Evolutionary conservation across 2,888 invertebrate species (phyloP), one percentile per base, ranked within the genome.

Genomic region (Drymonia ruficornis): DNA sequence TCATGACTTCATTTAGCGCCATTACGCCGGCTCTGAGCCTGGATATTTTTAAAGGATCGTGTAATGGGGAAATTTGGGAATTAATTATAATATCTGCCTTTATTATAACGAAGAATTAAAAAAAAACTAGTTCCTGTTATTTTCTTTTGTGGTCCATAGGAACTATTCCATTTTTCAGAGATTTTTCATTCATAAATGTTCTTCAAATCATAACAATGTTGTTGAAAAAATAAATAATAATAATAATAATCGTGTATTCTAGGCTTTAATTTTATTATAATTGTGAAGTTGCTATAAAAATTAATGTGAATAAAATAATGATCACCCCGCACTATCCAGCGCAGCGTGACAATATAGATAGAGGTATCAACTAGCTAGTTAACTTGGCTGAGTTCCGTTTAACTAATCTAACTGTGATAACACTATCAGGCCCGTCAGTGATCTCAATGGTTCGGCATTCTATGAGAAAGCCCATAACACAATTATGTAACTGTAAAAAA

Each of bases 381-480:
- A 43, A 43, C 43, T 43, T 18, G 43, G 9, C 11, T 43, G 12
- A 19, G 11, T 19, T 43, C 13, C 43, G 43, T 43, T 43, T 43
- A 43, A 43, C 5, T 43, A 19, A 43, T 19, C 18, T 18, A 19
- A 1, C 12, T 2, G 13, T 5, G 43, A 43, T 43, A 43, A 43
- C 40, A 11, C 5, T 43, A 18, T 43, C 43, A 13, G 43, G 12
- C 12, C 3, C 8, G 8, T 42, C 42, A 42, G 18, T 42, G 16
- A 12, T 19, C 19, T 19, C 18, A 43, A 19, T 13, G 2, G 19
- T 9, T 43, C 19, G 12, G 43, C 43, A 13, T 43, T 43, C 18
- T 12, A 43, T 43, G 43, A 1, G 19, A 7, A 16, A 16, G 6
- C 8, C 15, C 6, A 16, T 18, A 43, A 19, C 7, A 13, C 19